A percentile compares a stretch with the other conserved stretches of the same genome.
Conservation (phyloP, 2,113 vertebrate species). For the Lamprotornis superbus region DNA sequence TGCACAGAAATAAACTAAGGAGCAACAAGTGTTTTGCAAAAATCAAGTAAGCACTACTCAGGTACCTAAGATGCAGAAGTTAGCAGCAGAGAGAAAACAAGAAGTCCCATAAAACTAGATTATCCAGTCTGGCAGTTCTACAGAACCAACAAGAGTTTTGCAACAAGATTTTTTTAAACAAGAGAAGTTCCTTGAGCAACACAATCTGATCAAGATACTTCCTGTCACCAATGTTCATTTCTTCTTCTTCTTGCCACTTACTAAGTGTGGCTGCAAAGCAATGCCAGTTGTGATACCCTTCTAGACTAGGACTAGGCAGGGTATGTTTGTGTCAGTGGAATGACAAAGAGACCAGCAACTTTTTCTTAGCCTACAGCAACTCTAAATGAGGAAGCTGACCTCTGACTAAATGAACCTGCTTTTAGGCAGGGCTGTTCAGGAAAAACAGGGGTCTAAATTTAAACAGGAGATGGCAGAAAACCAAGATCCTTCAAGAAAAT, state of each 20-base stretch:
- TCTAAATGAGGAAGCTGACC: background rate
- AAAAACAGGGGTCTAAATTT: background rate
- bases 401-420: background rate
- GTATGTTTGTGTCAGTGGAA: background rate
- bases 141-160: background rate
- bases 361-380: background rate
- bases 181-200: constrained; percentile 8
- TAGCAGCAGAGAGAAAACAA: background rate
- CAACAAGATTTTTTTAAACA: background rate
- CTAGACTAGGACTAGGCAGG: background rate
- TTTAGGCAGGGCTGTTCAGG: background rate
- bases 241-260: background rate
- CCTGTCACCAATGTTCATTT: background rate
- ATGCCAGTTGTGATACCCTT: background rate
- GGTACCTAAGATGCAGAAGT: background rate
- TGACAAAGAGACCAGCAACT: background rate
- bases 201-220: background rate
- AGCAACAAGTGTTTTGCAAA: background rate
- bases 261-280: background rate
- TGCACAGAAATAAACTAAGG: background rate
- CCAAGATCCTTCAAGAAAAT: background rate
- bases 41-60: background rate
- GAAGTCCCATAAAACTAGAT: background rate
- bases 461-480: background rate
- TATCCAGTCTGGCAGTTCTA: constrained; percentile 28